A percentile compares a stretch with the other conserved stretches of the same genome.
phyloP scores from a whole-genome alignment of 2,797 vertebrate species.

The Sylvia borin region DNA sequence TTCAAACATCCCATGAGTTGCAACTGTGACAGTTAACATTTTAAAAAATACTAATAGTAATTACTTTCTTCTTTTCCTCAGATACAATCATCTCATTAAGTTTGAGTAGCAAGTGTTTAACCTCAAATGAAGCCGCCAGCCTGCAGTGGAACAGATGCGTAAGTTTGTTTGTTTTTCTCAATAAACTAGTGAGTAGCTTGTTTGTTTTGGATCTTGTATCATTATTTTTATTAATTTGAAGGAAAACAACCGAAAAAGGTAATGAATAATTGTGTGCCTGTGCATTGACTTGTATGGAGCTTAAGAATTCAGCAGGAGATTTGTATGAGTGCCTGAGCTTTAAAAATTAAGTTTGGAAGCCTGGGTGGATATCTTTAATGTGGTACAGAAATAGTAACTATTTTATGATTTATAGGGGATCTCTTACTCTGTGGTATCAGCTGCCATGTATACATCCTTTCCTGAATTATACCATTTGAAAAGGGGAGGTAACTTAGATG shows the following conservation, averaged over 20 bases:
- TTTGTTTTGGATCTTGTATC: not conserved
- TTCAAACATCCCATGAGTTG: not conserved
- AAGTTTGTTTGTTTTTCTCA: constrained; percentile 7
- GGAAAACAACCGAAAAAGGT: not conserved
- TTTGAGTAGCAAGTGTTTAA: constrained; percentile 25
- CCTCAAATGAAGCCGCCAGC: constrained; percentile 26
- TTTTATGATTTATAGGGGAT: not conserved
- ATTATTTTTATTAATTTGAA: not conserved
- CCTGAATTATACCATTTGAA: not conserved
- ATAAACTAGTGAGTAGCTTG: not conserved
- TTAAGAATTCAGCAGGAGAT: not conserved
- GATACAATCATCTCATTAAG: constrained; percentile 23
- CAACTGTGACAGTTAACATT: not conserved
- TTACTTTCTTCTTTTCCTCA: constrained; percentile 19
- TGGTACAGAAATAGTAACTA: not conserved
- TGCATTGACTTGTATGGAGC: not conserved
- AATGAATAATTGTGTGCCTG: not conserved
- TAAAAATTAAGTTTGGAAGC: not conserved
- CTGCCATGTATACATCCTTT: not conserved
- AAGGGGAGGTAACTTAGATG: not conserved
- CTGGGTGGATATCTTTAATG: constrained; percentile 10
- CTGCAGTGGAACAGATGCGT: constrained; percentile 29
- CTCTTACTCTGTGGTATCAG: not conserved
- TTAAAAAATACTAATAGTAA: not conserved
- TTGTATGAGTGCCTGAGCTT: not conserved